Evolutionary conservation across 2,797 vertebrate species (phyloP).

Genomic region (Chloroceryle inda): DNA sequence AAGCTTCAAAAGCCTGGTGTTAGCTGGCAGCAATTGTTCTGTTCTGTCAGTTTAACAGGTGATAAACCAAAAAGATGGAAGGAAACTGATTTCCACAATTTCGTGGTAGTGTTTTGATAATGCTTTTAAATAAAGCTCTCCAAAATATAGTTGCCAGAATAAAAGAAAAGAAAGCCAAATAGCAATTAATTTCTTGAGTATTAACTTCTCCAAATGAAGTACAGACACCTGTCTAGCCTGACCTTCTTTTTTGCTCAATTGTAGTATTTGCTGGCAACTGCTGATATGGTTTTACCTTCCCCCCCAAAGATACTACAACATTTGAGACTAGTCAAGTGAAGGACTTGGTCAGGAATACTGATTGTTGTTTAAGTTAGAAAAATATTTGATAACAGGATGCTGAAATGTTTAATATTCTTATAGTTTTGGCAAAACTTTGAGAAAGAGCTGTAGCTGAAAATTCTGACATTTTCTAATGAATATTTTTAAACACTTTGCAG

Average conservation of each 20-base stretch:
- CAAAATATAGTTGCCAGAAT: neutral
- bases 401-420: neutral
- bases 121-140: neutral
- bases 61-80: constrained; percentile 20
- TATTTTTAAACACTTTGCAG: neutral
- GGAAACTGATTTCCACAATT: neutral
- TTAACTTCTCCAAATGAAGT: neutral
- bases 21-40: constrained; percentile 28
- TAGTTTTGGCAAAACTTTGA: neutral
- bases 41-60: constrained; percentile 32
- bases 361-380: neutral
- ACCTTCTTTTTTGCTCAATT: neutral
- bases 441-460: neutral
- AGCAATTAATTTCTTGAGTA: neutral
- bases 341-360: neutral
- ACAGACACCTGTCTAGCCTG: neutral
- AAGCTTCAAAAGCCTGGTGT: constrained; percentile 30
- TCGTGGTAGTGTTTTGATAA: neutral
- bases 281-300: neutral
- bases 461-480: neutral
- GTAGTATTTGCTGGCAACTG: neutral
- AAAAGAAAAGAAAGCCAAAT: neutral
- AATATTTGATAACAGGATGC: neutral
- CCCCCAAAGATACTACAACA: neutral
- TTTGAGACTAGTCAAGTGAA: neutral